A percentile compares a stretch with the other conserved stretches of the same genome.
Evolutionary conservation across 1,140 invertebrate genomes (phyloP).

Genomic region (Pseudomyrmex flavicornis): DNA sequence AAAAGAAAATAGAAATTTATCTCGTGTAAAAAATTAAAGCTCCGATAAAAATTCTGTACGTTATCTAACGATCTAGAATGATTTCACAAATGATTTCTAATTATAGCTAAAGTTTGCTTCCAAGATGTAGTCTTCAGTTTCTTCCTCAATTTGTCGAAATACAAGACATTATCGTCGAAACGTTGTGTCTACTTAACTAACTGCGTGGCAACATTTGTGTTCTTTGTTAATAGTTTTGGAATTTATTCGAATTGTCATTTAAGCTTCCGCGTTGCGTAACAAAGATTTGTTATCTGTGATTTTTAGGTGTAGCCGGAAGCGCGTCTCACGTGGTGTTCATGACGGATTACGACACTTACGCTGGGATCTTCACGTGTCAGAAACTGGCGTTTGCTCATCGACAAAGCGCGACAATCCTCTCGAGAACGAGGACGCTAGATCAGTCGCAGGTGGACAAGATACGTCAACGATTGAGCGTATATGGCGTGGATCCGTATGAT

Average conservation of each 20-base stretch:
- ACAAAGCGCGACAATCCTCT: conserved; percentile 92
- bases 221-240: conserved; percentile 10
- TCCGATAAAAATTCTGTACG: background rate
- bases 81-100: background rate
- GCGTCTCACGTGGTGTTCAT: conserved; percentile 90
- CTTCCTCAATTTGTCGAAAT: conserved; percentile 15
- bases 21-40: background rate
- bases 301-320: conserved; percentile 89
- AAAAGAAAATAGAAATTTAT: background rate
- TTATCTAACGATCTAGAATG: background rate
- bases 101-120: background rate
- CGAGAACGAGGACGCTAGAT: conserved; percentile 89
- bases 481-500: conserved; percentile 90
- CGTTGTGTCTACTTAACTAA: background rate
- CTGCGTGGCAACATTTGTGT: background rate
- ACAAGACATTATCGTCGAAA: conserved; percentile 15
- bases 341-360: conserved; percentile 91
- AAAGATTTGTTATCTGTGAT: conserved; percentile 54
- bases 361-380: conserved; percentile 92
- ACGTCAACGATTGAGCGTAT: conserved; percentile 86
- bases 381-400: conserved; percentile 90
- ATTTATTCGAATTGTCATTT: background rate
- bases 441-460: conserved; percentile 89
- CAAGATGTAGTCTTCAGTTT: background rate
- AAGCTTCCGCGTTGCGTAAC: conserved; percentile 8